Evolutionary conservation across 2,113 vertebrate genomes (phyloP).

Genomic region (Eleginops maclovinus): DNA sequence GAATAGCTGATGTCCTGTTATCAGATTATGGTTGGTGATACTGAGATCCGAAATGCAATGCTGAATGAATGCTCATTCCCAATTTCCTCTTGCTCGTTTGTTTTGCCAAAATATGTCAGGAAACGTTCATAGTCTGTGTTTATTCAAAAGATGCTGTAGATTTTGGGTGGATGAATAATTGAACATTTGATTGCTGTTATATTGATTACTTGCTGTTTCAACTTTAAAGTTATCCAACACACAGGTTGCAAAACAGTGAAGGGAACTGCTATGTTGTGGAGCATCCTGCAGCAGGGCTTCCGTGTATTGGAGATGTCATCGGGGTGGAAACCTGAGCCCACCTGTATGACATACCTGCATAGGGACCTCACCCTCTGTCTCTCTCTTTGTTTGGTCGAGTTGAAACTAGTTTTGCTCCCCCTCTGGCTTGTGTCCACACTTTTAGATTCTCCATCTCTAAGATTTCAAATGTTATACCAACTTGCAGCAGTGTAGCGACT

Average conservation of each 20-base stretch:
- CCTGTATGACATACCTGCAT: conserved; percentile 59
- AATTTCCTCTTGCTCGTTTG: not conserved
- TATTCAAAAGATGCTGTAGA: not conserved
- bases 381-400: conserved; percentile 25
- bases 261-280: conserved; percentile 1
- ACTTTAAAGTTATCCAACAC: not conserved
- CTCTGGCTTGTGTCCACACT: conserved; percentile 36
- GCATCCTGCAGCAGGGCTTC: conserved; percentile 27
- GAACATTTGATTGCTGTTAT: not conserved
- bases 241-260: not conserved
- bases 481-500: conserved; percentile 13
- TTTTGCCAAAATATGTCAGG: not conserved
- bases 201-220: not conserved
- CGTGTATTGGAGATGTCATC: conserved; percentile 33
- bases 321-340: conserved; percentile 62
- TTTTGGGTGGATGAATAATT: not conserved
- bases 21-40: too few relatives aligned
- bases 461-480: conserved; percentile 48
- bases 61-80: not conserved
- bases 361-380: conserved; percentile 16
- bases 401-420: conserved; percentile 21
- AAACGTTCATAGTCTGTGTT: not conserved
- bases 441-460: conserved; percentile 24
- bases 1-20: too few relatives aligned
- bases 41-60: not conserved